Evolutionary conservation across 64 coral and sea anemone genomes (phyloP).

Genomic region (Orbicella faveolata): DNA sequence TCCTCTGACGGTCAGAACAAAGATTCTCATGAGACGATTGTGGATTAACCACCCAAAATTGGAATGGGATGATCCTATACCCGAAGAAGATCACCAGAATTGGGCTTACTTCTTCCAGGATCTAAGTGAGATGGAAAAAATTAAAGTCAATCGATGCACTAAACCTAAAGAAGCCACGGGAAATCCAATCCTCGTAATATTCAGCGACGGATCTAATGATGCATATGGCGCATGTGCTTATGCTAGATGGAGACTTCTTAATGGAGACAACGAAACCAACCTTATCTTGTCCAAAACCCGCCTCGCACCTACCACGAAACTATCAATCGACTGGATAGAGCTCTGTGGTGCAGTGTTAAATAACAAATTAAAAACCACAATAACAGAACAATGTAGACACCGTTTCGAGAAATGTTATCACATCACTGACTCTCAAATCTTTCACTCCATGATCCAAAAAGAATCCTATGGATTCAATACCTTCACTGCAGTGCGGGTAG

Average conservation of each 20-base stretch:
- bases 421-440: constrained; percentile 9
- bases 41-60: no score
- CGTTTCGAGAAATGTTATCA: constrained; percentile 16
- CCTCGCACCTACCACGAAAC: background rate
- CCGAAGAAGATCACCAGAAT: no score
- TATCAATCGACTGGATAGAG: constrained; percentile 26
- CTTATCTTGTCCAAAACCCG: background rate
- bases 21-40: no score
- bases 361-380: constrained; percentile 24
- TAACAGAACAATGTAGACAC: background rate
- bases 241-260: background rate
- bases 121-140: no score
- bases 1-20: no score
- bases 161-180: no score
- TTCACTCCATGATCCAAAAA: constrained; percentile 26
- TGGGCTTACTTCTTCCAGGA: no score
- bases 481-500: no score
- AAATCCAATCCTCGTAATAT: no score
- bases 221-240: background rate
- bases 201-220: no score
- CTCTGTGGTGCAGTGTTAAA: constrained; percentile 34
- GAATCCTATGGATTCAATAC: constrained; percentile 33
- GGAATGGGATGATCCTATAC: no score
- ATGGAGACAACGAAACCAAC: background rate
- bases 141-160: no score